phyloP scores from a whole-genome alignment of 1,140 invertebrate genomes.

The Tetranychus cinnabarinus region DNA sequence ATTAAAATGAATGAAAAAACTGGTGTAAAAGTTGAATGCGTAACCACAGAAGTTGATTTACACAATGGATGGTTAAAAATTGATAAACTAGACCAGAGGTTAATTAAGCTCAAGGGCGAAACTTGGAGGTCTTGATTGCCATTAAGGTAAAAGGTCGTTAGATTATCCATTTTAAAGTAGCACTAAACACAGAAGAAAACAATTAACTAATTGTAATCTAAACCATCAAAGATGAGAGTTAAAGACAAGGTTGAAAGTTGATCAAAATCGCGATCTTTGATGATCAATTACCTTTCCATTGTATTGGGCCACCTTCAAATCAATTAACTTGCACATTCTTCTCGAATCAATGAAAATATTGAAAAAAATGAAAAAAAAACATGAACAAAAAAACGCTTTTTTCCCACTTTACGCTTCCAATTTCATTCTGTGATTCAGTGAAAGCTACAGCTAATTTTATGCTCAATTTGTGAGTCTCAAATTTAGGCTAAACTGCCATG shows the following conservation, averaged over 20 bases:
- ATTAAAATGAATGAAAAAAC: too few relatives aligned
- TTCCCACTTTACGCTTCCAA: too few relatives aligned
- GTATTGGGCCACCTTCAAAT: not conserved
- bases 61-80: not conserved
- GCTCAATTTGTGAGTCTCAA: not conserved
- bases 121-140: not conserved
- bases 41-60: not conserved
- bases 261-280: not conserved
- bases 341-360: slow-evolving; percentile 1
- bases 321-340: not conserved
- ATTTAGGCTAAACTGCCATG: too few relatives aligned
- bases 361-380: slow-evolving; percentile 7
- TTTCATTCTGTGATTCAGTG: too few relatives aligned
- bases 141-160: too few relatives aligned
- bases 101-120: not conserved
- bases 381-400: not conserved
- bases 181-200: not conserved
- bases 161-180: too few relatives aligned
- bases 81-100: not conserved
- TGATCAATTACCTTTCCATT: not conserved
- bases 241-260: not conserved
- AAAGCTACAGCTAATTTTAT: not conserved
- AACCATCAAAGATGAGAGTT: not conserved
- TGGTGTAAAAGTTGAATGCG: not conserved
- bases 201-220: not conserved